Base-by-base conservation (phyloP, 2,113 vertebrate genomes). In the Aptenodytes forsteri region DNA sequence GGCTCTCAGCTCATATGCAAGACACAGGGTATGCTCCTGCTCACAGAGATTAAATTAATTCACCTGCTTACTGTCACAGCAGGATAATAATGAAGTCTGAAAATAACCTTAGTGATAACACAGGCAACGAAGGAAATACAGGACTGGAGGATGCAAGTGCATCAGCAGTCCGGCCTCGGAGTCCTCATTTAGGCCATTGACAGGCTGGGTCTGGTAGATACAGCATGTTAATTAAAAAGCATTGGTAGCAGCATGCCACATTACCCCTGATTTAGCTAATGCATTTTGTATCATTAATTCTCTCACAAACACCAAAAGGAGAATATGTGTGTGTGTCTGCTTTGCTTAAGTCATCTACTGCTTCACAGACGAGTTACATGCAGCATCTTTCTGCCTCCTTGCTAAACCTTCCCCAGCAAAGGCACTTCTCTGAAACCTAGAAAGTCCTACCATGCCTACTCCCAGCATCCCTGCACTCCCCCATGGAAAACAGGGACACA, bases 401-500 rank as follows among this genome's bases (percentile, higher is more conserved):
- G 65, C 40, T 86, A 42, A 25, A 2, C 26, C 61, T 66, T 56
- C 76, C 61, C 5, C 11, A 26, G 36, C 69, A 72, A 30, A 69
- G 34, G n/a, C 36, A 3, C 9, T 25, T 77, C 27, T 3, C 50
- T 44, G 49, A 13, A 23, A 21, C 19, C 13, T 9, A 11, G 8
- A 0, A 46, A 40, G 19, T 3, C 50, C 69, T 47, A 13, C 40
- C 23, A 0, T 11, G 14, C 30, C 36, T 3, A 0, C 2, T 7
- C 4, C 46, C 70, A 32, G 49, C 40, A 58, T 1, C 38, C 36
- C 38, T 40, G 29, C 36, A 2, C 6, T 27, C 8, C 47, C 15
- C n/a, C 42, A 3, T 0, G 6, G 2, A 16, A 18, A 6, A 5
- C 4, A 1, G 58, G 49, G 56, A 44, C 8, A 22, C 30, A 27